These are phyloP conservation scores for Uropsilus gracilis DNA, from an alignment of 2,113 vertebrate genomes.

Conservation along the genomic window DNA sequence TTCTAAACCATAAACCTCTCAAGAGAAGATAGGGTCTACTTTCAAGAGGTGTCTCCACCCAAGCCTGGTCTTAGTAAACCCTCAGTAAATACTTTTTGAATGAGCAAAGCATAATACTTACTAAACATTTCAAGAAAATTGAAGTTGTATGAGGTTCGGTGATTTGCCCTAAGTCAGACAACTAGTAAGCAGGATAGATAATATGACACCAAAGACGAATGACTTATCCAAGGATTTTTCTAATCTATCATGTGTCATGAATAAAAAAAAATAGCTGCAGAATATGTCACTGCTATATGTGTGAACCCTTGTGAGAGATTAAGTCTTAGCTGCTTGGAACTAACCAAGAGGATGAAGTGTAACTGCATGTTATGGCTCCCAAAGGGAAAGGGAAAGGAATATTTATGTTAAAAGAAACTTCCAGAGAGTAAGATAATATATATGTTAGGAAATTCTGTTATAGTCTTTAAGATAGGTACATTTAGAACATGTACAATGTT, in stretches of 20 bases:
- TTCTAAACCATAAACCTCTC: slow-evolving; percentile 1
- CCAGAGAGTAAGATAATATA: background rate
- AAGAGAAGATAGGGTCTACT: background rate
- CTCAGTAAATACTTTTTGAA: background rate
- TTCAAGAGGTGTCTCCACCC: background rate
- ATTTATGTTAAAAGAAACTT: background rate
- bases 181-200: background rate
- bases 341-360: background rate
- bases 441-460: background rate
- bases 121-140: background rate
- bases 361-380: background rate
- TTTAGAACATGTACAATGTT: background rate
- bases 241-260: background rate
- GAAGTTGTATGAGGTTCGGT: background rate
- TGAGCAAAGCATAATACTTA: background rate
- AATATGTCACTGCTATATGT: background rate
- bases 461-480: background rate
- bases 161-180: background rate
- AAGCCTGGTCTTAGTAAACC: background rate
- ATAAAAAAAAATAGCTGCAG: background rate
- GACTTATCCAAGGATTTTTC: background rate
- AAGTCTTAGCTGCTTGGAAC: background rate
- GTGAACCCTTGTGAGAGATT: background rate
- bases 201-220: background rate
- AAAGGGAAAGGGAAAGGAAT: background rate